phyloP scores from a whole-genome alignment of 2,797 vertebrate species.

The Glyptemys insculpta region DNA sequence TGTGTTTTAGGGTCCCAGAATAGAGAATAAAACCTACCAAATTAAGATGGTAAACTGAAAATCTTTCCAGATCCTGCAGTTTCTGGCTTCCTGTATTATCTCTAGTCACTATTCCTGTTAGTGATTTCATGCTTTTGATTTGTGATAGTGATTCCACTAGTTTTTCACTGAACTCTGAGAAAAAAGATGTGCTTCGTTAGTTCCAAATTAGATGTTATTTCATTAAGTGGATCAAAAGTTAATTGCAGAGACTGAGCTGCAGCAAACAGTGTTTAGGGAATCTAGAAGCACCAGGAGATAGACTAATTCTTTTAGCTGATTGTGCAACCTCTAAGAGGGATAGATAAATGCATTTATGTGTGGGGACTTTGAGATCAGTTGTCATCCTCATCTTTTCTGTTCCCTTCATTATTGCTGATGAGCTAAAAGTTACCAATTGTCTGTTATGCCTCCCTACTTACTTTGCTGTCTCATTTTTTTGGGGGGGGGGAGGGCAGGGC shows the following conservation, averaged over 20 bases:
- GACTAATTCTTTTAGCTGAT: background rate
- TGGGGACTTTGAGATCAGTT: conserved; percentile 14
- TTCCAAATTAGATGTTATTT: too few species aligned
- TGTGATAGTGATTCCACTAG: background rate
- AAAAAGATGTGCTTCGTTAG: conserved; percentile 16
- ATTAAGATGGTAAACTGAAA: conserved; percentile 13
- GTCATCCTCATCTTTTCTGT: background rate
- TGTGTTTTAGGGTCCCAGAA: background rate
- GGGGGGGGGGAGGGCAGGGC: background rate
- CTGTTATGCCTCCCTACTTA: background rate
- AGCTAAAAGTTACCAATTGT: conserved; percentile 21
- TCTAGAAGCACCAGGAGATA: background rate
- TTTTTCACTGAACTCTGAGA: conserved; percentile 18
- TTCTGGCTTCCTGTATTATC: conserved; percentile 8
- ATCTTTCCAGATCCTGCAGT: background rate
- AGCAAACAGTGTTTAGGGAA: background rate
- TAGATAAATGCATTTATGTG: background rate
- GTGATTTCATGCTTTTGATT: background rate
- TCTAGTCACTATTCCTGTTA: background rate
- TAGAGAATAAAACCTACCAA: conserved; percentile 16
- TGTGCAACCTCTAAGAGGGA: background rate
- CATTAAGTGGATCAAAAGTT: background rate
- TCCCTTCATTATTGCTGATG: conserved; percentile 15
- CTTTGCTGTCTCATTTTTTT: background rate
- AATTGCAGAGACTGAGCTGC: conserved; percentile 24